Evolutionary conservation across 1,140 invertebrate species (phyloP).

Genomic region (Habropoda laboriosa): DNA sequence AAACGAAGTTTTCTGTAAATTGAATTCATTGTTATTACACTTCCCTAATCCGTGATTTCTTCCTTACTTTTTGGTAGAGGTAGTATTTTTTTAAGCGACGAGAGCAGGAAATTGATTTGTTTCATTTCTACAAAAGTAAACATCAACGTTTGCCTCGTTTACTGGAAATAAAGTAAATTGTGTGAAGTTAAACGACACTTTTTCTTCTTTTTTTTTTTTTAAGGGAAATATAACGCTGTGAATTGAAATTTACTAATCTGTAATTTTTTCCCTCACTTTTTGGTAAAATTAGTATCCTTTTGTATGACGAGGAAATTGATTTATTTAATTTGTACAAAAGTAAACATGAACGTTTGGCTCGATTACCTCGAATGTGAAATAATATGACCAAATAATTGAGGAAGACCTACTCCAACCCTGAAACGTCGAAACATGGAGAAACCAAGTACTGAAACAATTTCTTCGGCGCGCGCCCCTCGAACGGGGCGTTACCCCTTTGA

Average conservation of each 20-base stretch:
- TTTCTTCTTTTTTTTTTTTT: no score
- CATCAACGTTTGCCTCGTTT: neutral
- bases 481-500: slow-evolving; percentile 55
- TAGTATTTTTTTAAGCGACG: no score
- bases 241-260: no score
- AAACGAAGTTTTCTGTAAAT: no score
- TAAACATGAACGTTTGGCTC: neutral
- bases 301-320: neutral
- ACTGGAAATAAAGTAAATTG: no score
- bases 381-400: slow-evolving; percentile 54
- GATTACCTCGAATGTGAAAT: slow-evolving; percentile 2
- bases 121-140: neutral
- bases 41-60: no score
- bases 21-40: no score
- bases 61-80: no score
- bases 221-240: no score
- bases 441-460: slow-evolving; percentile 54
- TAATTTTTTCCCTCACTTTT: no score
- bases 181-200: no score
- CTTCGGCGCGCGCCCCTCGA: slow-evolving; percentile 31
- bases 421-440: slow-evolving; percentile 46
- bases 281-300: no score
- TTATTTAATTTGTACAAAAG: neutral
- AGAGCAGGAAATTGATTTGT: neutral
- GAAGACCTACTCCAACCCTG: slow-evolving; percentile 40